Evolutionary conservation across 2,888 invertebrate genomes (phyloP).

Genomic region (Blera fallax): DNA sequence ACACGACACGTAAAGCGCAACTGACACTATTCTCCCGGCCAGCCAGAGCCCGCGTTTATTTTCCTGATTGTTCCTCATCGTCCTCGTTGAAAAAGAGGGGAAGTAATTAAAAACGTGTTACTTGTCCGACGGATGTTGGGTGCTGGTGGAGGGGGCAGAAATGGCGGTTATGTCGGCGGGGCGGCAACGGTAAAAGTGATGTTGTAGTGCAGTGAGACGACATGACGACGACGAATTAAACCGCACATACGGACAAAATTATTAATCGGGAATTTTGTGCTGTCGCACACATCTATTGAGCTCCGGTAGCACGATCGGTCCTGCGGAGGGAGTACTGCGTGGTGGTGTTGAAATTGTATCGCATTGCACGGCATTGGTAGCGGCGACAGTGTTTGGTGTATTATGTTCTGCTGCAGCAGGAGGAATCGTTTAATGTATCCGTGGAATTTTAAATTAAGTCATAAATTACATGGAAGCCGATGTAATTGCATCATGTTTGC

Average conservation of each 20-base stretch:
- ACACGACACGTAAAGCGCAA: constrained; percentile 45
- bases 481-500: constrained; percentile 71
- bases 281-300: constrained; percentile 58
- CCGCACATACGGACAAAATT: constrained; percentile 69
- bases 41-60: neutral
- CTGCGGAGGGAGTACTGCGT: neutral
- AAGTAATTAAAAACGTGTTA: constrained; percentile 73
- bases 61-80: neutral
- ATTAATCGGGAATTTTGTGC: constrained; percentile 61
- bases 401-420: constrained; percentile 50
- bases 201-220: constrained; percentile 52
- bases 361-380: constrained; percentile 1
- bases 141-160: constrained; percentile 53
- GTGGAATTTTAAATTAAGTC: constrained; percentile 72
- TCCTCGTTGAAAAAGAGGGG: constrained; percentile 42
- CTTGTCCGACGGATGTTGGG: constrained; percentile 70
- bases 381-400: constrained; percentile 43
- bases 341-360: constrained; percentile 22
- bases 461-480: constrained; percentile 70
- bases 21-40: neutral
- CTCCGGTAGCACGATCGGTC: constrained; percentile 14
- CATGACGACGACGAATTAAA: constrained; percentile 70
- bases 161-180: constrained; percentile 24
- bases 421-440: constrained; percentile 63
- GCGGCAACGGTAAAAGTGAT: constrained; percentile 12